These are phyloP conservation scores for Ridgeia piscesae DNA, from an alignment of 1,140 invertebrate species.

Conservation along the genomic window DNA sequence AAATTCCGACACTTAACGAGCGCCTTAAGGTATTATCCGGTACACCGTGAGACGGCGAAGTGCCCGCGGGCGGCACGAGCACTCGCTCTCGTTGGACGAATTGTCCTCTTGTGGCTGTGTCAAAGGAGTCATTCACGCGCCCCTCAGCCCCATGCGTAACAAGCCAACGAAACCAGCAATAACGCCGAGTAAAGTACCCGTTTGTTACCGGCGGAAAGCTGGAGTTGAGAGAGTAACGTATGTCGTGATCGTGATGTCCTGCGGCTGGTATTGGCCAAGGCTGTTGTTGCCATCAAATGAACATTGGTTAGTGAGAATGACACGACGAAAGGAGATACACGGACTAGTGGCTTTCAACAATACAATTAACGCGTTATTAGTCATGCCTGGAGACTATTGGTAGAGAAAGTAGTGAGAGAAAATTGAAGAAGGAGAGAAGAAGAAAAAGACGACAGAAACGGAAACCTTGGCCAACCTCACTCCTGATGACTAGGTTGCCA, in stretches of 20 bases:
- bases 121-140: background rate
- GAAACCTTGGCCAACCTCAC: no score
- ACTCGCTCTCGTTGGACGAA: background rate
- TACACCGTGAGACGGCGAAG: background rate
- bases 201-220: background rate
- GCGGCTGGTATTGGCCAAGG: no score
- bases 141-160: background rate
- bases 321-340: background rate
- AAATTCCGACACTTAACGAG: conserved; percentile 1
- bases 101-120: background rate
- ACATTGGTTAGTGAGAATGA: background rate
- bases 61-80: no score
- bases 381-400: no score
- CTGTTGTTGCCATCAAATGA: background rate
- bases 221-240: background rate
- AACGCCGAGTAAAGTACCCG: background rate
- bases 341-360: background rate
- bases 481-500: no score
- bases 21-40: background rate
- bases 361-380: background rate
- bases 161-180: background rate
- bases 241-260: background rate
- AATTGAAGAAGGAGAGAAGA: no score
- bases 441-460: no score
- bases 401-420: no score